Base-by-base conservation (phyloP, 2,113 vertebrate species). In the Clarias macrocephalus region DNA sequence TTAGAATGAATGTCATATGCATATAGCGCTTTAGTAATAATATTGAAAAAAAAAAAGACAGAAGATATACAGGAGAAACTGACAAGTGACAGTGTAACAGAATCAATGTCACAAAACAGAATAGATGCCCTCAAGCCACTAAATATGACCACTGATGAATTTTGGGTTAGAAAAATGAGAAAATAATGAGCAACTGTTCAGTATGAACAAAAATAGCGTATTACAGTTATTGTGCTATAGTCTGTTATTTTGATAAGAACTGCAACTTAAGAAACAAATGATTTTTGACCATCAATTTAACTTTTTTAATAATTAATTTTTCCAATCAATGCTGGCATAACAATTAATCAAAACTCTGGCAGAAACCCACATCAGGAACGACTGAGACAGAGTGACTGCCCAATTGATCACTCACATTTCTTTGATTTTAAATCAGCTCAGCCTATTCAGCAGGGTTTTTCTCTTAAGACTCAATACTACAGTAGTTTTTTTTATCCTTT, bases 121-220 rank as follows among this genome's bases (percentile, higher is more conserved):
- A 75, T 21, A 86, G 16, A 57, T 68, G 60, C 62, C 25, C 30
- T 63, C 75, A 56, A 54, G 30, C 68, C n/a, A 25, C 30, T n/a
- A 57, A 48, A 75, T 81, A 83, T 73, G 54, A 57, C 72, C 80
- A 80, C 59, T 42, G 76, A 88, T 66, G 11, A 84, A 56, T 33
- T 52, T 48, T 7, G 19, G 33, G 28, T 30, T 15, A 72, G 7
- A 48, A 21, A 57, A 30, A 21, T 21, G 12, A 37, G 28, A 33
- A 60, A 80, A 80, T 21, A 25, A 52, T 52, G 13, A 54, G 23
- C 23, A 12, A 75, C 9, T 23, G 33, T 1, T 0, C 2, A 23
- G 21, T 52, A n/a, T 28, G 8, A 25, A 77, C 73, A 76, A 48
- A 25, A 12, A 15, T 54, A 54, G 1, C 23, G 15, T 52, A 52